Base-by-base conservation (phyloP, 2,797 vertebrate genomes). In the Onychomys leucogaster region DNA sequence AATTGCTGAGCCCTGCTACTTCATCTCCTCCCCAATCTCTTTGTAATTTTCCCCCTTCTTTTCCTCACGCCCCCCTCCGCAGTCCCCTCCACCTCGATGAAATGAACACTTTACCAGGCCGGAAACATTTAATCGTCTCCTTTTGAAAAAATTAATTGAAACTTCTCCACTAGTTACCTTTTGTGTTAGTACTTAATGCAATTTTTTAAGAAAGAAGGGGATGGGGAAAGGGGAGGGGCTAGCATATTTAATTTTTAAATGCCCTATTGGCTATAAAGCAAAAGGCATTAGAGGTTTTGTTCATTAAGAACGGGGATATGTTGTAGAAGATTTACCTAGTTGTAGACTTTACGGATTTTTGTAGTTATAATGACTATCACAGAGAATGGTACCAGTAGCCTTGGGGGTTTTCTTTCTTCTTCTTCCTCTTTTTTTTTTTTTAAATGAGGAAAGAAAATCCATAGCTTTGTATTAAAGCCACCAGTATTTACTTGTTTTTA, bases 121-220 rank as follows among this genome's bases (percentile, higher is more conserved):
- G 99, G 99, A 99, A 99, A 99, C 99, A 99, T 99, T 99, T 99
- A 99, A 99, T 99, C 99, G 99, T 99, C 99, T 99, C 99, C 98
- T 99, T 99, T 99, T 99, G 99, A 99, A 99, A 99, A 99, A 99
- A 99, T 99, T 99, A 99, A 99, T 99, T 99, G 99, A 99, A 99
- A 99, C 99, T 99, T 99, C 99, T 99, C 99, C 98, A 99, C 99
- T 99, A 98, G 98, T 99, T 99, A 99, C 99, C 99, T 99, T 99
- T 99, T 99, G 98, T 99, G 98, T 98, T 98, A 92, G 97, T 97
- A 97, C 98, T 99, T 98, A 98, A 95, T 98, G 98, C 98, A 98
- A 97, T 94, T 98, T 98, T 98, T 98, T 98, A 96, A 98, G 97
- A 98, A 98, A 91, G 92, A 94, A 43, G 89, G 91, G 96, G 98